Percentiles rank a stretch among this genome's conserved stretches.
phyloP scores from a whole-genome alignment of 2,797 vertebrate species.

The Serranus cabrilla region DNA sequence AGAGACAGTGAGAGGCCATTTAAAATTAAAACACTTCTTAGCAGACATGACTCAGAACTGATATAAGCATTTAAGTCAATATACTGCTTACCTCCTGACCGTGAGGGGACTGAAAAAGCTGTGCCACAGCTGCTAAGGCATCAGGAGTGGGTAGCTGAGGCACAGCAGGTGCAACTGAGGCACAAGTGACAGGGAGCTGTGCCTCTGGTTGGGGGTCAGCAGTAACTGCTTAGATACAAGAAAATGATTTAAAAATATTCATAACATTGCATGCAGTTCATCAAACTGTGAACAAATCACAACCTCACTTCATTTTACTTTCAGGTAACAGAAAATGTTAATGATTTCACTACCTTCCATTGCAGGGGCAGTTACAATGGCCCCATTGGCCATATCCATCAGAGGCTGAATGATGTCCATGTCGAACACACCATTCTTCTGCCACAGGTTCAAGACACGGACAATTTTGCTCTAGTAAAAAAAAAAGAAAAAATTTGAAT shows the following conservation, averaged over 20 bases:
- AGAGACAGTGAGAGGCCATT: background rate
- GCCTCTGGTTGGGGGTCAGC: constrained; percentile 81
- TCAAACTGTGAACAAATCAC: background rate
- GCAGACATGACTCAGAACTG: background rate
- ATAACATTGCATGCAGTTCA: background rate
- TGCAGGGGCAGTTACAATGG: constrained; percentile 71
- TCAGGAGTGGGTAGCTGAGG: constrained; percentile 90
- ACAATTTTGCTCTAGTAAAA: constrained; percentile 92
- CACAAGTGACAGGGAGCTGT: constrained; percentile 77
- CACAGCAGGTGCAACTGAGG: constrained; percentile 80
- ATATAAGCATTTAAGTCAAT: background rate
- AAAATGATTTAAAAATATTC: background rate
- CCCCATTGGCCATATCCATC: constrained; percentile 93
- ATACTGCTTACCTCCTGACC: constrained; percentile 91
- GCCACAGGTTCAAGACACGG: constrained; percentile 97
- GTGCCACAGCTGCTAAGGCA: constrained; percentile 94
- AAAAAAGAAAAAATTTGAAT: background rate
- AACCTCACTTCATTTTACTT: background rate
- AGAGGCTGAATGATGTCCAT: constrained; percentile 97
- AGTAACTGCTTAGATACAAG: constrained; percentile 76
- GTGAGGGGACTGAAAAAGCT: constrained; percentile 94
- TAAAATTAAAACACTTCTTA: background rate
- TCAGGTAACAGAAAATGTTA: background rate
- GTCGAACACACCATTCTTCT: constrained; percentile 98
- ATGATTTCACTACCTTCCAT: constrained; percentile 60